These are phyloP conservation scores for Dexiosoma caninum DNA, from an alignment of 2,888 invertebrate genomes.

Conservation along the genomic window DNA sequence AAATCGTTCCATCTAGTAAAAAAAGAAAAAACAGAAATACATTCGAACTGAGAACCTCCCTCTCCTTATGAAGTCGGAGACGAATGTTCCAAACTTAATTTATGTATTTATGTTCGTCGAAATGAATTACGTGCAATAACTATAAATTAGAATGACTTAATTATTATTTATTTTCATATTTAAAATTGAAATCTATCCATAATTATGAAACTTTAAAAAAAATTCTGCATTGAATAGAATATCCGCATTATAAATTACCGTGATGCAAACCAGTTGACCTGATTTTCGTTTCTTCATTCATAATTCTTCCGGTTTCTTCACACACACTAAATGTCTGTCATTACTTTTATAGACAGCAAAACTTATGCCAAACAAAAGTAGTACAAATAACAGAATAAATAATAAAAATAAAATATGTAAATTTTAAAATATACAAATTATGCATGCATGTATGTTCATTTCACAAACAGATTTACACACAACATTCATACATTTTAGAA, in stretches of 20 bases:
- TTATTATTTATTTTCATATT: background rate
- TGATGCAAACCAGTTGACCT: conserved; percentile 48
- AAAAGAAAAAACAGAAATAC: no score
- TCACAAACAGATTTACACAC: background rate
- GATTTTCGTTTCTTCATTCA: conserved; percentile 23
- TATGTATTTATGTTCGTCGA: no score
- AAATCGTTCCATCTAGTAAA: no score
- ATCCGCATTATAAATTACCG: background rate
- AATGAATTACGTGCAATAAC: no score
- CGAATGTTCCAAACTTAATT: no score
- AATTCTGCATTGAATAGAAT: background rate
- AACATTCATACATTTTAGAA: background rate
- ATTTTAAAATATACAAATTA: conserved; percentile 28
- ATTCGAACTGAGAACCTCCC: no score
- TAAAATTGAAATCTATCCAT: background rate
- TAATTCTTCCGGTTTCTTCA: conserved; percentile 54
- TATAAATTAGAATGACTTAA: no score
- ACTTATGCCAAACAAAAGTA: conserved; percentile 1
- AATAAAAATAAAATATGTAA: conserved; percentile 21
- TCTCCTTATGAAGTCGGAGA: no score
- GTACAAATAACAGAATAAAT: background rate
- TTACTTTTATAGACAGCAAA: conserved; percentile 13
- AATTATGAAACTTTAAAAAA: background rate
- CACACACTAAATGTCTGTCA: background rate
- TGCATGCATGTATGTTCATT: background rate